Evolutionary conservation across 2,888 invertebrate genomes (phyloP).

Genomic region (Tipula unca): DNA sequence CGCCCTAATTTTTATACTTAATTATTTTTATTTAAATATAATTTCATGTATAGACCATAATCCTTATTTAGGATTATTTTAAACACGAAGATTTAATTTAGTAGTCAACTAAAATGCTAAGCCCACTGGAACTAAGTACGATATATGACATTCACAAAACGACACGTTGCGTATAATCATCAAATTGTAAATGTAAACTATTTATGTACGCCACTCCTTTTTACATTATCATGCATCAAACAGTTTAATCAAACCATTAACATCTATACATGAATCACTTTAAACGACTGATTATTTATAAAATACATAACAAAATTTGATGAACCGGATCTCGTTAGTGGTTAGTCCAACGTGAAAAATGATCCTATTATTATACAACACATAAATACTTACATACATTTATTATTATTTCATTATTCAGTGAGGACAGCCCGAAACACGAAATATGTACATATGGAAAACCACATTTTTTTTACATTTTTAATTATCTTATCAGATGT

Average conservation of each 20-base stretch:
- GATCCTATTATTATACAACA: not conserved
- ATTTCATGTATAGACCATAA: too few species aligned
- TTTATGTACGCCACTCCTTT: not conserved
- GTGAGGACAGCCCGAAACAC: not conserved
- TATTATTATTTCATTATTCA: not conserved
- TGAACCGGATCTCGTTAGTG: not conserved
- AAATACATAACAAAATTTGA: not conserved
- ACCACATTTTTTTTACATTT: not conserved
- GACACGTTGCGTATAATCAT: not conserved
- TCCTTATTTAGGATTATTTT: too few species aligned
- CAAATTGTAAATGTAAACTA: not conserved
- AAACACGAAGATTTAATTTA: too few species aligned
- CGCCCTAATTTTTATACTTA: too few species aligned
- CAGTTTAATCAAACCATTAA: not conserved
- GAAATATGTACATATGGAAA: not conserved
- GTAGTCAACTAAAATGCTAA: too few species aligned
- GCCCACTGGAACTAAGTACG: too few species aligned
- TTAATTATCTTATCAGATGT: constrained; percentile 8
- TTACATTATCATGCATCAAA: too few species aligned
- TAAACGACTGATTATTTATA: not conserved
- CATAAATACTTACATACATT: too few species aligned
- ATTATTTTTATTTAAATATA: too few species aligned
- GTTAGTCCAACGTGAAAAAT: not conserved
- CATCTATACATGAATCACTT: not conserved
- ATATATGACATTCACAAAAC: not conserved